Percentiles rank a stretch among this genome's conserved stretches.
Evolutionary conservation across 2,113 vertebrate species (phyloP).

Genomic region (Elgaria multicarinata): DNA sequence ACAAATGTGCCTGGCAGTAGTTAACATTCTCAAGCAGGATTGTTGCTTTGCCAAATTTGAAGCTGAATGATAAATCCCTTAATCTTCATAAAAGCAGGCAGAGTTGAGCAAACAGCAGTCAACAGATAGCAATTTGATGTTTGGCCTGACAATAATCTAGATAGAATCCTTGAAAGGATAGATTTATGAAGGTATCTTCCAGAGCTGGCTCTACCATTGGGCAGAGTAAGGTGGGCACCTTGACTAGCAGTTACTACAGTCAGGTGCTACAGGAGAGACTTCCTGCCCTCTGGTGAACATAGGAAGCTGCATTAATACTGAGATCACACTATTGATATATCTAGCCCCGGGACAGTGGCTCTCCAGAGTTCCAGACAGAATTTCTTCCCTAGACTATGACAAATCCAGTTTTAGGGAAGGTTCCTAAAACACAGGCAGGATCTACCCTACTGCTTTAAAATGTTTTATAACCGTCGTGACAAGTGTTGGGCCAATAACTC

Average conservation of each 20-base stretch:
- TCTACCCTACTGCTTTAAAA: too few species aligned
- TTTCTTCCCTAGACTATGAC: too few species aligned
- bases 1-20: accelerated
- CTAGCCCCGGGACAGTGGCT: too few species aligned
- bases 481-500: too few species aligned
- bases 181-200: not conserved
- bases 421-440: too few species aligned
- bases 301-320: too few species aligned
- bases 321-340: too few species aligned
- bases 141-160: not conserved
- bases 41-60: not conserved
- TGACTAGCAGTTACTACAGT: not conserved
- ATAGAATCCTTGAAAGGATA: not conserved
- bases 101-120: not conserved
- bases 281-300: too few species aligned
- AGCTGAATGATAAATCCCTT: not conserved
- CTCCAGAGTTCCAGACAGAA: too few species aligned
- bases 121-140: not conserved
- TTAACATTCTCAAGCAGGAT: not conserved
- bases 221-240: not conserved
- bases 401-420: too few species aligned
- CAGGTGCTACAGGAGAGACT: not conserved
- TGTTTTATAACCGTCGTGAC: too few species aligned
- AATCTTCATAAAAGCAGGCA: not conserved
- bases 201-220: not conserved